Percentiles rank a stretch among this genome's conserved stretches.
Evolutionary conservation across 2,797 vertebrate species (phyloP).

Genomic region (Sebastes miniatus): DNA sequence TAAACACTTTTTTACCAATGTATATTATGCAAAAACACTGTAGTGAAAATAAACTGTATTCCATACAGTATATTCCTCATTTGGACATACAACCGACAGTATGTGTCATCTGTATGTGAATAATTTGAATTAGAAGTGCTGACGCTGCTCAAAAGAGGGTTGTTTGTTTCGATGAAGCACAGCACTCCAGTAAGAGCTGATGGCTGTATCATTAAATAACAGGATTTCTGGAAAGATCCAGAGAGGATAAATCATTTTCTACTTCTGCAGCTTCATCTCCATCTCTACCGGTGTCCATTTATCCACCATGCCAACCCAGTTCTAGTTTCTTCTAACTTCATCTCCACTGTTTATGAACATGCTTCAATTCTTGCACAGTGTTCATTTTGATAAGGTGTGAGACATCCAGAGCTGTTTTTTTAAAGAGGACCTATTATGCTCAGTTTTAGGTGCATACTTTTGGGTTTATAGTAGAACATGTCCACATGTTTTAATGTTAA

Average conservation of each 20-base stretch:
- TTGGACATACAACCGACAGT: neutral
- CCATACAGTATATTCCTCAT: neutral
- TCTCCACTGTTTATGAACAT: neutral
- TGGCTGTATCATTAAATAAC: neutral
- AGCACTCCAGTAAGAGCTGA: conserved; percentile 10
- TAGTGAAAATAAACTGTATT: neutral
- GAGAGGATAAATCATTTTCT: conserved; percentile 11
- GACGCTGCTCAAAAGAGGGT: conserved; percentile 7
- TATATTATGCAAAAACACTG: neutral
- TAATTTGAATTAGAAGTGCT: conserved; percentile 28
- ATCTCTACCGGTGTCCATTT: neutral
- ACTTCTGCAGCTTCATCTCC: conserved; percentile 3
- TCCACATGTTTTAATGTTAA: no score
- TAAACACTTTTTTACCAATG: neutral
- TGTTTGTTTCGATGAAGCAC: conserved; percentile 7
- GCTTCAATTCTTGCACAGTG: neutral
- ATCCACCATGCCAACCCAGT: neutral
- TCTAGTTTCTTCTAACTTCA: neutral
- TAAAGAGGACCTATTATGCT: no score
- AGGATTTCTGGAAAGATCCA: neutral
- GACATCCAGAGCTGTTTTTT: neutral
- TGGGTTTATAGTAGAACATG: no score
- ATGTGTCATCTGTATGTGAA: neutral
- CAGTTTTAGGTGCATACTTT: no score
- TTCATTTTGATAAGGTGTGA: neutral